A percentile compares a stretch with the other conserved stretches of the same genome.
Evolutionary conservation across 2,113 vertebrate species (phyloP).

Genomic region (Anolis carolinensis): DNA sequence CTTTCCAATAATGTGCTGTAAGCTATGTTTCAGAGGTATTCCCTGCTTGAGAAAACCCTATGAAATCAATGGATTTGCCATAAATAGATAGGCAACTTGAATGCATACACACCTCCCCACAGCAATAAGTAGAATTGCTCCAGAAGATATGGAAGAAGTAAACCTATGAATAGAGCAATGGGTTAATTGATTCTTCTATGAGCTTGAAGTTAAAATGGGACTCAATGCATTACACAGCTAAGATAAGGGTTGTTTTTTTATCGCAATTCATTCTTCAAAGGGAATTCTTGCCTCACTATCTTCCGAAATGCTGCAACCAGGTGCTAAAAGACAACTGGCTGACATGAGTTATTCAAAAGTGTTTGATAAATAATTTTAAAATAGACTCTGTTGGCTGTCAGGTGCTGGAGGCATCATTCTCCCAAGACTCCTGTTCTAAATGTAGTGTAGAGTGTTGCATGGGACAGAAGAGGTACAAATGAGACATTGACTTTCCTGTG

Average conservation of each 20-base stretch:
- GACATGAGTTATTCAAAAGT: neutral
- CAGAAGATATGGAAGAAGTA: neutral
- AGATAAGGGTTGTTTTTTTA: no score
- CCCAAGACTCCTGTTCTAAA: neutral
- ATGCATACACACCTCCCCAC: no score
- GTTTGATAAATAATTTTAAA: slow-evolving; percentile 7
- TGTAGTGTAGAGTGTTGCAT: neutral
- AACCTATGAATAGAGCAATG: neutral
- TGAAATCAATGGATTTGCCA: no score
- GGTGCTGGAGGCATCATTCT: neutral
- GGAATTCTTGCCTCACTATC: neutral
- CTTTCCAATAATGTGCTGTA: neutral
- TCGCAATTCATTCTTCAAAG: slow-evolving; percentile 3
- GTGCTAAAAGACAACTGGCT: slow-evolving; percentile 9
- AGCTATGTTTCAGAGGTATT: no score
- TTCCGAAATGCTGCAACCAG: neutral
- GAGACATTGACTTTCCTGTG: neutral
- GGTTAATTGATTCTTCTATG: neutral
- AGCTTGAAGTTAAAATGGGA: slow-evolving; percentile 18
- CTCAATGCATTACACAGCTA: neutral
- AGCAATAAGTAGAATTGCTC: neutral
- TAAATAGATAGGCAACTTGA: no score
- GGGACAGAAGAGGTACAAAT: neutral
- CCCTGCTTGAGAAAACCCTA: no score
- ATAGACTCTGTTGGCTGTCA: neutral